Conservation (phyloP, 2,888 invertebrate species). For the Entomobrya multifasciata region DNA sequence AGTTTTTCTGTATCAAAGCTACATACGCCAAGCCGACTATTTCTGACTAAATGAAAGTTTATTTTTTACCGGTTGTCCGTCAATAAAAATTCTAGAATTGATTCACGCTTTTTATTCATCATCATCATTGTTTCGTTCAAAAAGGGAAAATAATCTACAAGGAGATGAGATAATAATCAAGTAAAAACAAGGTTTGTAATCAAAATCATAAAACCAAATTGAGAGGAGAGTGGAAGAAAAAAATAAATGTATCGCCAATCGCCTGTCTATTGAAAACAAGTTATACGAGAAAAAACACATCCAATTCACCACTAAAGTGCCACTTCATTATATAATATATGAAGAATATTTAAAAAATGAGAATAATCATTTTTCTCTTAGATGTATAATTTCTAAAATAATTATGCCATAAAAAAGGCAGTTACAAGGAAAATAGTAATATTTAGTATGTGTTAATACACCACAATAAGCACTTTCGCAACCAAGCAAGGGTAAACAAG, state of each 20-base stretch:
- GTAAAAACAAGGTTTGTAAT: slow-evolving; percentile 40
- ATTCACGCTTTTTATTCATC: neutral
- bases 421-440: slow-evolving; percentile 23
- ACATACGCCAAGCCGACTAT: too few relatives aligned
- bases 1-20: slow-evolving; percentile 6
- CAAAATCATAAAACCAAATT: slow-evolving; percentile 50
- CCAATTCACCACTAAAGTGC: slow-evolving; percentile 74
- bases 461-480: slow-evolving; percentile 69
- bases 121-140: neutral
- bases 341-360: slow-evolving; percentile 22
- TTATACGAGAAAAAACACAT: slow-evolving; percentile 74
- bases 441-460: slow-evolving; percentile 63
- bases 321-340: slow-evolving; percentile 60
- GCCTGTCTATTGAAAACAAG: slow-evolving; percentile 74
- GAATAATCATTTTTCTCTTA: slow-evolving; percentile 37
- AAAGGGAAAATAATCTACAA: neutral
- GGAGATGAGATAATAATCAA: slow-evolving; percentile 12
- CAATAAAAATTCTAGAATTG: slow-evolving; percentile 19
- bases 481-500: slow-evolving; percentile 71
- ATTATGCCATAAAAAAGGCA: slow-evolving; percentile 55
- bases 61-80: slow-evolving; percentile 24
- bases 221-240: slow-evolving; percentile 38
- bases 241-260: slow-evolving; percentile 68
- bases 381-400: slow-evolving; percentile 57
- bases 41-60: too few relatives aligned